A percentile compares a stretch with the other conserved stretches of the same genome.
Evolutionary conservation across 2,113 vertebrate species (phyloP).

Genomic region (Tachysurus fulvidraco): DNA sequence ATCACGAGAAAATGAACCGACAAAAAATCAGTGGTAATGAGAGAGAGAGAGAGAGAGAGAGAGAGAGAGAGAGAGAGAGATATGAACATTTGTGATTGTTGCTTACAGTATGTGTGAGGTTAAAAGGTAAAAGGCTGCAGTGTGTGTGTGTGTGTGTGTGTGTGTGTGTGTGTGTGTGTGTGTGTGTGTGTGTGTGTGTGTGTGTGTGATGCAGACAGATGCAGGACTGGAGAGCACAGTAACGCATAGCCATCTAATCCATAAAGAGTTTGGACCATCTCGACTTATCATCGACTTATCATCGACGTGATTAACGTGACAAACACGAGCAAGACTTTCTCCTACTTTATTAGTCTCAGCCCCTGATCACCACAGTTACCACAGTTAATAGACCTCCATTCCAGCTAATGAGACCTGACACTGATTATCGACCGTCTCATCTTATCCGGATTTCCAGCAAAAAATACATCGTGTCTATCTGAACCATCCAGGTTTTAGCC

Average conservation of each 20-base stretch:
- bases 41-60: not conserved
- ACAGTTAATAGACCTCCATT: not conserved
- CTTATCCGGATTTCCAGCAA: not conserved
- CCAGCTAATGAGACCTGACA: conserved; percentile 21
- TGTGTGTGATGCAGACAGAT: not conserved
- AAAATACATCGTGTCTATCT: not conserved
- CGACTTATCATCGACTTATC: conserved; percentile 6
- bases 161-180: conserved; percentile 35
- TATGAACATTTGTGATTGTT: conserved; percentile 20
- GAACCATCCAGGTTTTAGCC: not conserved
- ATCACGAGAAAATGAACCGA: conserved; percentile 1
- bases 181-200: conserved; percentile 23
- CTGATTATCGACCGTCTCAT: conserved; percentile 22
- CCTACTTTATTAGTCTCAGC: not conserved
- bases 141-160: conserved; percentile 1
- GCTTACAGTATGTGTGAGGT: conserved; percentile 34
- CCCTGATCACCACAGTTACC: conserved; percentile 3
- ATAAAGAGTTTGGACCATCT: conserved; percentile 6
- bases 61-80: not conserved
- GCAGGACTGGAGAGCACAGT: not conserved
- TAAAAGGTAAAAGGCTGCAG: conserved; percentile 26
- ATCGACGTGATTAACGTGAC: conserved; percentile 5
- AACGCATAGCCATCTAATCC: not conserved
- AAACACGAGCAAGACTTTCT: not conserved
- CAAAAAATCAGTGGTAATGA: conserved; percentile 31